Percentiles rank a stretch among this genome's conserved stretches.
Evolutionary conservation across 2,888 invertebrate species (phyloP).

Genomic region (Eueremaeus valkanovi): DNA sequence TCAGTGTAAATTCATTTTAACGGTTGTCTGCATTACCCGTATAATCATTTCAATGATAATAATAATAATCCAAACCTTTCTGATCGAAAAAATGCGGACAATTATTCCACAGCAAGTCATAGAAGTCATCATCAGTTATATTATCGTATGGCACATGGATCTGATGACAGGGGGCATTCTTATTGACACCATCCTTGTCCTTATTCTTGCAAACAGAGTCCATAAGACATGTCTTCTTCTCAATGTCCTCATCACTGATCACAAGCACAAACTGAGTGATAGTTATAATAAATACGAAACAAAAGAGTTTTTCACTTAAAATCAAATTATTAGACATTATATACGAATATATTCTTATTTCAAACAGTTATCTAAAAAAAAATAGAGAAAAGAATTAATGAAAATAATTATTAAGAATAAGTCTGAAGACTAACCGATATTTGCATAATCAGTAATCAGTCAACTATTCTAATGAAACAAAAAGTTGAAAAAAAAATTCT

Average conservation of each 20-base stretch:
- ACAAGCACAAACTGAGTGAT: background rate
- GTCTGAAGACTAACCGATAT: background rate
- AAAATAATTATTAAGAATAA: background rate
- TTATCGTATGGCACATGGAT: conserved; percentile 34
- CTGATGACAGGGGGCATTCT: conserved; percentile 30
- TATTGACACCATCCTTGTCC: background rate
- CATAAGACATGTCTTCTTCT: conserved; percentile 5
- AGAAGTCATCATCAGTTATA: conserved; percentile 37
- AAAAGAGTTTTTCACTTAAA: background rate
- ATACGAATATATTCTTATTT: background rate
- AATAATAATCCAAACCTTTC: conserved; percentile 19
- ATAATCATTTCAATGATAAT: too few species aligned
- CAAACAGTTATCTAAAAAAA: background rate
- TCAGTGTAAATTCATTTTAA: too few species aligned
- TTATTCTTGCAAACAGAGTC: conserved; percentile 28
- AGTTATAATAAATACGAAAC: background rate
- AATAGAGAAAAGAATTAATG: background rate
- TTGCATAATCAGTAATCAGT: background rate
- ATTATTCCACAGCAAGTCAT: conserved; percentile 31
- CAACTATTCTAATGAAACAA: background rate
- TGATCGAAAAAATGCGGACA: conserved; percentile 41
- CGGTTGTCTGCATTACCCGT: too few species aligned
- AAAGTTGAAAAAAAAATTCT: background rate
- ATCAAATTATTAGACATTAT: background rate
- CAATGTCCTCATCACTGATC: background rate